These are phyloP conservation scores for Forbesichthys agassizii DNA, from an alignment of 2,113 vertebrate genomes.

Conservation along the genomic window DNA sequence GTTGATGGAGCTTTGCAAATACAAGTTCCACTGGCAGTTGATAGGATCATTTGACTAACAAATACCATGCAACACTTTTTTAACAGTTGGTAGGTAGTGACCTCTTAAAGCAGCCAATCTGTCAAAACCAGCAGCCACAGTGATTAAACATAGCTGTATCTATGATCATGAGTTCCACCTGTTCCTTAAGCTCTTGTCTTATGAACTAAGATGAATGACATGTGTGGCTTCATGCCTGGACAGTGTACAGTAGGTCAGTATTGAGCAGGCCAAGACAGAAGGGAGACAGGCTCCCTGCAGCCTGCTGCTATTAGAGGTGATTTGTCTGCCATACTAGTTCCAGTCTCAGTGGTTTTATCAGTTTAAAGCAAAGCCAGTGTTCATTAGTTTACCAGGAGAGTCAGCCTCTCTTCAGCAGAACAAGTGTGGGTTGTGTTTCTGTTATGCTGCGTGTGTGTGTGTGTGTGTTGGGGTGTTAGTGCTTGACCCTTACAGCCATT, in stretches of 20 bases:
- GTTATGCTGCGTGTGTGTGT: conserved; percentile 55
- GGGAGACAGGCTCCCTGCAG: conserved; percentile 69
- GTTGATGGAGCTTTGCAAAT: conserved; percentile 43
- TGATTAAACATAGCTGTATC: conserved; percentile 6
- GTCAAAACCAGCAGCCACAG: conserved; percentile 2
- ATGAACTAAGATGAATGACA: conserved; percentile 40
- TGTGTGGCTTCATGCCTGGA: conserved; percentile 55
- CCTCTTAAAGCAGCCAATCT: conserved; percentile 15
- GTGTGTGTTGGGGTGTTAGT: conserved; percentile 58
- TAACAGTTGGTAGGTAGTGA: conserved; percentile 18
- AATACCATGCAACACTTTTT: conserved; percentile 56
- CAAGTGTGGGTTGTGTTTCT: conserved; percentile 81
- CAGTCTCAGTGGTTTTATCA: conserved; percentile 70
- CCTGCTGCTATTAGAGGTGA: conserved; percentile 65
- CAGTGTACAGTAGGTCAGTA: conserved; percentile 60
- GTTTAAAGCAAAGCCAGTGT: conserved; percentile 75
- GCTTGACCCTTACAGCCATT: conserved; percentile 79
- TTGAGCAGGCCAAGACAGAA: conserved; percentile 49
- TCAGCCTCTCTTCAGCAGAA: conserved; percentile 80
- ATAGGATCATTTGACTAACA: conserved; percentile 67
- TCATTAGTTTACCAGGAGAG: conserved; percentile 75
- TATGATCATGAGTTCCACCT: conserved; percentile 33
- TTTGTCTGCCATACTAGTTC: conserved; percentile 71
- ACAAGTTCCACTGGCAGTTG: conserved; percentile 58
- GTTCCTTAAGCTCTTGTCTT: conserved; percentile 49